Conservation (phyloP, 1,140 invertebrate genomes). For the Zaprionus ornatus region DNA sequence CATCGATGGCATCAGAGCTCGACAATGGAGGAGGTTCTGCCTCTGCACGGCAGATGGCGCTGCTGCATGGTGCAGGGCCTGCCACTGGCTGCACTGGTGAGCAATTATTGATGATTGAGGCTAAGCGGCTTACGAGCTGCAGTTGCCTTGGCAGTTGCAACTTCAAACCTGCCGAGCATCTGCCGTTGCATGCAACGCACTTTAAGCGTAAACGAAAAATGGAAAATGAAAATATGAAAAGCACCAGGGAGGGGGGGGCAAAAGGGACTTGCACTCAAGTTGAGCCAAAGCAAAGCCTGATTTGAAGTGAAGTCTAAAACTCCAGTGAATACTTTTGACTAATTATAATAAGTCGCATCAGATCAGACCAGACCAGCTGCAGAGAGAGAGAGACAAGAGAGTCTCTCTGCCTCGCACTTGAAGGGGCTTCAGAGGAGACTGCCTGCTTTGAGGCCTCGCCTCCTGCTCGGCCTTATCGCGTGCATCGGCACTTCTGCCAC, state of each 20-base stretch:
- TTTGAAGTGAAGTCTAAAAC: neutral
- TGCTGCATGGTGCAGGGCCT: constrained; percentile 7
- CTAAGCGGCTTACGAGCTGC: constrained; percentile 60
- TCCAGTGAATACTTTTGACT: neutral
- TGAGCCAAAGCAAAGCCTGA: neutral
- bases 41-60: no score
- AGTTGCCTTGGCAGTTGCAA: constrained; percentile 11
- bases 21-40: no score
- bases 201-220: neutral
- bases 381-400: neutral
- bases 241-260: neutral
- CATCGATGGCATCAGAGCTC: constrained; percentile 3
- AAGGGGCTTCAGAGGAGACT: neutral
- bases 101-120: constrained; percentile 61
- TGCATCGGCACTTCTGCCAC: constrained; percentile 52
- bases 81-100: constrained; percentile 9
- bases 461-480: constrained; percentile 41
- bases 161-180: neutral
- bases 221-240: neutral
- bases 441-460: constrained; percentile 8
- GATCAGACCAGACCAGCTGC: neutral
- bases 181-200: neutral
- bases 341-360: neutral
- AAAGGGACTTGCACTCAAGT: neutral
- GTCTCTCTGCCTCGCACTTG: neutral